Base-by-base conservation (phyloP, 2,797 vertebrate genomes). In the Silurus aristotelis region DNA sequence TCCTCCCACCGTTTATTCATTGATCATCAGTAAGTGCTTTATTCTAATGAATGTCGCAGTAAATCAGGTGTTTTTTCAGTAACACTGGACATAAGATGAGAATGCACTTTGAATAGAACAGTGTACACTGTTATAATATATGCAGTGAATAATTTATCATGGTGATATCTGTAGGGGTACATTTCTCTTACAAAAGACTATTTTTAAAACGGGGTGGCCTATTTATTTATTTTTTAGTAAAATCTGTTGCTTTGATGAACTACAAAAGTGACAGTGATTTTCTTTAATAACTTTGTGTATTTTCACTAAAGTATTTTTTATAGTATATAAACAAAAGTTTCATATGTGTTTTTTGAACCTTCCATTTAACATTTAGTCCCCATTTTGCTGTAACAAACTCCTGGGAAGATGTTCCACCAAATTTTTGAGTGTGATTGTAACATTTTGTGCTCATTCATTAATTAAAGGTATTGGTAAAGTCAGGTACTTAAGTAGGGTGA, bases 161-260 rank as follows among this genome's bases (percentile, higher is more conserved):
- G 15, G 14, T 58, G 25, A 76, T 48, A 13, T 52, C 48, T 72
- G 43, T 72, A 71, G 31, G 68, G 52, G 71, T 75, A 48, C 14
- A 55, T 73, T n/a, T 73, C 46, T 1, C 43, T 52, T 52, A 73
- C 71, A 25, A 52, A 75, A 75, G 25, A 14, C 13, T 55, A 55
- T 75, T 75, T 75, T 55, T 46, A 71, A 75, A 75, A 22, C 48
- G 27, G n/a, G 13, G 46, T 73, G 46, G 55, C 72, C 72, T 25
- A 75, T 13, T 75, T 38, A 4, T 38, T 38, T 38, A 38, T 52
- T 73, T 55, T 15, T 55, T 10, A 55, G n/a, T 25, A 75, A 75
- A 25, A 58, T 76, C 25, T 52, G 31, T 58, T 56, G 73, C 48
- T 56, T 56, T 76, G 48, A 76, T 56, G 52, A 58, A 31, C n/a